Evolutionary conservation across 1,140 invertebrate genomes (phyloP), one percentile per base, ranked within the genome.

Genomic region (Procambarus clarkii): DNA sequence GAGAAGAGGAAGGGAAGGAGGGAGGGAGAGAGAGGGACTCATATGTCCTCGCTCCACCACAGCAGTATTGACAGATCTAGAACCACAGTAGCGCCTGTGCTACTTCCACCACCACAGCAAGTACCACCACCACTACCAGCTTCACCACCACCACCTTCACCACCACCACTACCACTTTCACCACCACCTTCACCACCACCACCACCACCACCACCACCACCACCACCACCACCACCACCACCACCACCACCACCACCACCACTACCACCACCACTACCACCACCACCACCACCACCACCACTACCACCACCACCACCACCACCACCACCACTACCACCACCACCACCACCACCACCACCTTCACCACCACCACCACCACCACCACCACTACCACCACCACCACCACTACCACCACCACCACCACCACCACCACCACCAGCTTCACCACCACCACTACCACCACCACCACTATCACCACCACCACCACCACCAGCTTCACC

Each of bases 221-320:
- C 60, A 83, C 60, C 60, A 83, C 60, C 58, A 83, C 60, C 58
- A 83, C 60, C 50, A 82, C 54, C 58, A 64, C 24, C 58, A 64
- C 60, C 24, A 83, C 60, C 44, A 83, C 60, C n/a, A 83, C 60
- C 50, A 81, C 54, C 54, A 82, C 54, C 50, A 60, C 54, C 50
- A 82, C 54, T 54, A 82, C 54, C 50, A 82, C 54, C 50, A 82
- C 54, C 50, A 82, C 48, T 54, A 82, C 54, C 54, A 34, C 54
- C 54, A 82, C 54, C 60, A 64, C 81, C 58, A 83, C 50, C 58
- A 83, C 50, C 58, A 83, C 46, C 58, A 60, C 50, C 58, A 83
- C 50, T 60, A 83, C 48, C 60, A 24, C 50, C 60, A 60, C 50
- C 21, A 83, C 50, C 60, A 64, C 50, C 60, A 83, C 48, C 60